Evolutionary conservation across 2,888 invertebrate species (phyloP), one percentile per base, ranked within the genome.

Genomic region (Volucella inanis): DNA sequence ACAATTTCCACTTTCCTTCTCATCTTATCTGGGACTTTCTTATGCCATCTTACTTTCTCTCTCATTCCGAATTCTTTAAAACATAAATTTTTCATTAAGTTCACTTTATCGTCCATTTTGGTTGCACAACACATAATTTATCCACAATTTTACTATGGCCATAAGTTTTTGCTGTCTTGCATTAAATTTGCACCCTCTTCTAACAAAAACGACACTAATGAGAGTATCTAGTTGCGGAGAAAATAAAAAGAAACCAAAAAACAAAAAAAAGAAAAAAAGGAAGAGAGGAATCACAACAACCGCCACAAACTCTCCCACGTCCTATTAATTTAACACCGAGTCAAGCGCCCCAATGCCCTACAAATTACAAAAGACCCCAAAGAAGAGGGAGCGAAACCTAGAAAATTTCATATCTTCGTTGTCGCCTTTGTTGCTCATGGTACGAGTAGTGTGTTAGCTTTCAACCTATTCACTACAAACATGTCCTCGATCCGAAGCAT

Each of bases 271-370:
- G 68, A 14, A 18, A 54, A 54, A 50, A 41, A 31, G 59, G 57
- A 43, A 47, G 65, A 71, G 38, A 59, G 15, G 72, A 75, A 45
- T 74, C 59, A 57, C 47, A 68, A 74, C 52, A 68, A 72, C 64
- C 39, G 68, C 68, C 70, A 47, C 50, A 71, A 55, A 45, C 59
- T 52, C 77, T 72, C 65, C 61, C 65, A 75, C 52, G 84, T 84
- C 71, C 65, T 84, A 70, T 67, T 84, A 80, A 84, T 80, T 84
- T 76, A 76, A 61, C 84, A 62, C 80, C 67, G 45, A 55, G 65
- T 9, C 70, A 84, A 67, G 71, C 80, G 50, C 75, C 80, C 75
- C 62, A 84, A 80, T 84, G 84, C 75, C 80, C 84, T 84, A 80
- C 67, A 84, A 84, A 84, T 50, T 18, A 75, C 65, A 79, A 55